Evolutionary conservation across 1,140 invertebrate genomes (phyloP), one percentile per base, ranked within the genome.

Genomic region (Tribolium castaneum): DNA sequence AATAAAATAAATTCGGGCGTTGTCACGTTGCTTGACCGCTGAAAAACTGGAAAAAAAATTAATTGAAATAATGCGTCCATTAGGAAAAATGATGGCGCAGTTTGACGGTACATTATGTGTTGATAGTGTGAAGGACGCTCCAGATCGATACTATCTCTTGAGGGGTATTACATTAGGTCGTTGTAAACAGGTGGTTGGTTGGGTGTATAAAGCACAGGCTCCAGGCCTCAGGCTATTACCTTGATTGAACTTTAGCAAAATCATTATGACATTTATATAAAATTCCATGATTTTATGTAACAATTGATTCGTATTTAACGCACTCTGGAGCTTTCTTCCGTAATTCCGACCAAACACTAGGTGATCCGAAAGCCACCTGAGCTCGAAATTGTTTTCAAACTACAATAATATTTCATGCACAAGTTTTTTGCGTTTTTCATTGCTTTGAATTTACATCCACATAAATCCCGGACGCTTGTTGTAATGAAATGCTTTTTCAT

Each of bases 111-210:
- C 22, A 62, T 62, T 62, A 62, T 62, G 56, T 66, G 59, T 35
- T 66, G 25, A 66, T 66, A 35, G 59, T 66, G 59, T 39, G 59
- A 66, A 66, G 59, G 59, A 34, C 59, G 30, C 34, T 39, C 0
- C 59, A 34, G 59, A 66, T 66, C 59, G 59, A 66, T 66, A 66
- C 59, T 35, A 66, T 66, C 59, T 66, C 59, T 66, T 66, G 59
- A 66, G 59, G 59, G 59, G 59, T 66, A 66, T 66, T 66, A 66
- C 59, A 66, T 66, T 66, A 66, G 59, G 59, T 66, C 59, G 59
- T 10, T 10, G 59, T 66, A 66, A 66, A 66, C 59, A 66, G 59
- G 59, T 66, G 59, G 59, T 66, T 66, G 59, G 59, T 35, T 35
- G 30, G 59, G 12, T 10, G 30, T 35, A 35, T 66, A 66, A 66